Base-by-base conservation (phyloP, 2,797 vertebrate genomes). In the Tragopan temminckii region DNA sequence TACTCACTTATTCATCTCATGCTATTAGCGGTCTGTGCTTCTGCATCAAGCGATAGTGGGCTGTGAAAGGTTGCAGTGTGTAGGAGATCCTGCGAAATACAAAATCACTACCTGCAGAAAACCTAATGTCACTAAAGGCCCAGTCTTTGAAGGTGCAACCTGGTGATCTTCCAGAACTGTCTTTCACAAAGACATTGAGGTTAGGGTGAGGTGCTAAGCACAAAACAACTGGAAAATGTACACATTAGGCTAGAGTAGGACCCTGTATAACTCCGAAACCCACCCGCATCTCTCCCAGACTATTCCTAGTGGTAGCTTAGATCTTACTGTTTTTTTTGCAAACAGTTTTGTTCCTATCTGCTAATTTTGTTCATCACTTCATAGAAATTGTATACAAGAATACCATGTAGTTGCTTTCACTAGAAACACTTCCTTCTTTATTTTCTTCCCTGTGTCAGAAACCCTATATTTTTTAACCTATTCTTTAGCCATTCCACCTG, bases 401-500 rank as follows among this genome's bases (percentile, higher is more conserved):
- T 16, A 40, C 24, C 2, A 3, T 2, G 4, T 69, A 23, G 20
- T 59, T 59, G 24, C 8, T 80, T 67, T 87, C 77, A 9, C n/a
- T 81, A 58, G 7, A 78, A 43, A 29, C 45, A 20, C 20, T 74
- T 64, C 46, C 7, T 85, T 15, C n/a, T 85, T 72, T 66, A 43
- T 55, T 53, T 85, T 23, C 36, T 62, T 89, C 21, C 13, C 20
- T 48, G 27, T 68, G 46, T 40, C 53, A 85, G 69, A 61, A 91
- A n/a, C 76, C 4, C 36, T 75, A 14, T 53, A 3, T 25, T 74
- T 86, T 72, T 90, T 23, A 36, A 64, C 48, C 84, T 79, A 35
- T 45, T 91, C 89, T 95, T 79, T 64, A 94, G 70, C 80, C 68
- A 42, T 91, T 93, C 64, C 93, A 75, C 90, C 82, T 77, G 79